Conservation (phyloP, 1,140 invertebrate genomes). For the Magallana ariakensis region DNA sequence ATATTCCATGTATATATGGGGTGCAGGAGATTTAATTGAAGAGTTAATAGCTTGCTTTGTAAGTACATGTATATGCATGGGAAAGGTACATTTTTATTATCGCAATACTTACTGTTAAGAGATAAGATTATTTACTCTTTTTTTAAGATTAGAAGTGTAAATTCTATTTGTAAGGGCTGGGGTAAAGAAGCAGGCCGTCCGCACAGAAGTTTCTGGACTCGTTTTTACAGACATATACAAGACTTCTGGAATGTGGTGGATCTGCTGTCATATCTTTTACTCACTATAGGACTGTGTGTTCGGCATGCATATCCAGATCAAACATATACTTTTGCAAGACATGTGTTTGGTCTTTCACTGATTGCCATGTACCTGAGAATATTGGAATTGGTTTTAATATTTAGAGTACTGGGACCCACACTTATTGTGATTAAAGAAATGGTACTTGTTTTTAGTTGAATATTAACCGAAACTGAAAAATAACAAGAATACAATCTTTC, state of each 20-base stretch:
- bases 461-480: no score
- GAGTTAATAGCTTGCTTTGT: no score
- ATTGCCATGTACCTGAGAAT: slow-evolving; percentile 43
- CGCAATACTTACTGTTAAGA: no score
- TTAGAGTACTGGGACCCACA: not conserved
- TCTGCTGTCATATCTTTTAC: not conserved
- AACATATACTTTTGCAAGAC: not conserved
- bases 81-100: no score
- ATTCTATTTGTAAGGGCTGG: not conserved
- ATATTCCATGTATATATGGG: no score
- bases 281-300: not conserved
- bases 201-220: not conserved
- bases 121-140: no score
- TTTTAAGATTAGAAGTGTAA: no score
- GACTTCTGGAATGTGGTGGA: slow-evolving; percentile 48
- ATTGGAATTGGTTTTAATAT: slow-evolving; percentile 7
- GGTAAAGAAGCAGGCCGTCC: not conserved
- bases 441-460: not conserved
- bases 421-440: slow-evolving; percentile 44
- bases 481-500: no score
- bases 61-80: no score
- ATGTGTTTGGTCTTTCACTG: slow-evolving; percentile 15
- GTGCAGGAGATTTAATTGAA: no score
- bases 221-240: not conserved
- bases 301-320: not conserved